Evolutionary conservation across 2,888 invertebrate genomes (phyloP), one percentile per base, ranked within the genome.

Genomic region (Heliconius sara): DNA sequence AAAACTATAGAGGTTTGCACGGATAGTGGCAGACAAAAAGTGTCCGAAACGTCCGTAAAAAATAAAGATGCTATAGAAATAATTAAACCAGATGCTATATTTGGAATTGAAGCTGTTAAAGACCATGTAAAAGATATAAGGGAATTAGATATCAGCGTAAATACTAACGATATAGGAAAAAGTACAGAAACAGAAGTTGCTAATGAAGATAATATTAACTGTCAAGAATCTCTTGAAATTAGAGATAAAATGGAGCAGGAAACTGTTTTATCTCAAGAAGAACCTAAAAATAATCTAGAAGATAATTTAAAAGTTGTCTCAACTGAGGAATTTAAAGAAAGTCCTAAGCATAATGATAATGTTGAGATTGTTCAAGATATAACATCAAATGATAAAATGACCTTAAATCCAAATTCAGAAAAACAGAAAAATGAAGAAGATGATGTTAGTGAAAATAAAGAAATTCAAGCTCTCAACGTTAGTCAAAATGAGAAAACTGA

Each of bases 1-100:
- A 94, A 95, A 84, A 95, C 92, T 13, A 95, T 95, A 83, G 95
- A 95, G 88, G 93, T 95, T 25, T 93, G 93, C 78, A 95, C 94
- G 76, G 94, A 94, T 80, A 89, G 81, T 84, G 87, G 84, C 76
- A 93, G 91, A 81, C 90, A 87, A 79, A 92, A 87, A 85, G 67
- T 83, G 68, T 77, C 84, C 57, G 93, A 93, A 76, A 82, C 81
- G 60, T 77, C 84, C 57, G 77, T 76, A 9, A 86, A 85, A 84
- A 80, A 66, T 73, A 85, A 85, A 79, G 84, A 86, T 63, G 9
- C 73, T 12, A 67, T 63, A 77, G 84, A 83, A 74, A 66, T 52
- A 60, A 30, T 52, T 25, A 83, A 83, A 76, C 63, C 43, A 71
- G 66, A 78, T 78, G 78, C 78, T 70, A 67, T 30, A 43, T 63